Evolutionary conservation across 2,797 vertebrate species (phyloP).

Genomic region (Labeo calbasu): DNA sequence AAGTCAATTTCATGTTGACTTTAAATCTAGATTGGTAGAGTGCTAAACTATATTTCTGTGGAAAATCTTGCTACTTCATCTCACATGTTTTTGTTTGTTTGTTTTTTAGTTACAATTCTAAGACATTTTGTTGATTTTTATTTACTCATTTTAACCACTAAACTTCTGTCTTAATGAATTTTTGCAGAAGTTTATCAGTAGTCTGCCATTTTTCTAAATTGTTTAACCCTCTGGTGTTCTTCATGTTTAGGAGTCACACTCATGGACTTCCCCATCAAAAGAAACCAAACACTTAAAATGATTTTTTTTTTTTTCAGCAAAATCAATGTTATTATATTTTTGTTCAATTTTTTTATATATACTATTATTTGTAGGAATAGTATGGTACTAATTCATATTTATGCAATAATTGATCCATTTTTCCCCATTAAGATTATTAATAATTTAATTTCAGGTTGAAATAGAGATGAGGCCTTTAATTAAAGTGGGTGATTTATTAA

Average conservation of each 20-base stretch:
- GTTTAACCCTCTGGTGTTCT: not conserved
- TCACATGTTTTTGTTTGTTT: not conserved
- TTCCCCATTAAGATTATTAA: too few species aligned
- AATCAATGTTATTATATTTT: too few species aligned
- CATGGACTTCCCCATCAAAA: not conserved
- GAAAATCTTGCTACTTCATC: not conserved
- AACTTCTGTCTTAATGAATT: not conserved
- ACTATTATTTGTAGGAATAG: too few species aligned
- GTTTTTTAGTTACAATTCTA: not conserved
- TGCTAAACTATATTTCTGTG: not conserved
- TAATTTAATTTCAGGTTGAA: too few species aligned
- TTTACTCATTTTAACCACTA: conserved; percentile 11
- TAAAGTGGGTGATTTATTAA: too few species aligned
- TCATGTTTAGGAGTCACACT: not conserved
- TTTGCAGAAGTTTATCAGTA: not conserved
- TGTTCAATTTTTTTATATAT: too few species aligned
- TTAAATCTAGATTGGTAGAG: not conserved
- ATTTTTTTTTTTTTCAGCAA: too few species aligned
- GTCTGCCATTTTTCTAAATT: not conserved
- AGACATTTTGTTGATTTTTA: not conserved
- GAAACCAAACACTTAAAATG: not conserved
- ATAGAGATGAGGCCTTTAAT: too few species aligned
- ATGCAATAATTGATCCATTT: too few species aligned
- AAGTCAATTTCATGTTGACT: conserved; percentile 5
- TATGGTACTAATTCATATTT: too few species aligned